Evolutionary conservation across 2,888 invertebrate species (phyloP), one percentile per base, ranked within the genome.

Genomic region (Lycaena phlaeas): DNA sequence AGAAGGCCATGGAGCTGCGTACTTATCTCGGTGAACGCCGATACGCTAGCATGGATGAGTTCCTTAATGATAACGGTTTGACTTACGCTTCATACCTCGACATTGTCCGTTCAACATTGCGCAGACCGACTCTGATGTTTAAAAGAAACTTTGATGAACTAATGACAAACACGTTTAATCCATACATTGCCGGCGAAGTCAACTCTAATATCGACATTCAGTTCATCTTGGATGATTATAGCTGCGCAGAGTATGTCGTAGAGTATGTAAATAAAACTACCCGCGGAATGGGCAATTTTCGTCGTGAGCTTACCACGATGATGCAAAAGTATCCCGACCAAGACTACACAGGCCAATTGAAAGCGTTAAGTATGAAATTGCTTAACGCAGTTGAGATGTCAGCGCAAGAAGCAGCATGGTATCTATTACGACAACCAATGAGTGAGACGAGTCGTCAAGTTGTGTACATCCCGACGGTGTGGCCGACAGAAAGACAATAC

Each of bases 161-260:
- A 50, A 56, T 55, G 57, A 59, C 57, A 38, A 64, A 64, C 56
- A 54, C 59, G 36, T 65, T 64, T 57, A 66, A 65, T 39, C 64
- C 64, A 1, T 65, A 53, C 53, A 43, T 66, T 43, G 53, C 57
- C 31, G 53, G 56, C n/a, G 36, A 57, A 55, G 11, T 65, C 34
- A 56, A 61, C 7, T 47, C 57, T 46, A 46, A 53, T 52, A 51
- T 57, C 51, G 46, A 50, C 4, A 45, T 52, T 36, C 50, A 51
- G 36, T 49, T 50, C 7, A 48, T 38, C 53, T 42, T 45, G 14
- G 49, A 52, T 40, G 49, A 52, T n/a, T 45, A 49, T 34, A 43
- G 60, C 18, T 74, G 71, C 49, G 68, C 69, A 6, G 41, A 54
- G 6, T 71, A 69, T 40, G 60, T 74, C 9, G 60, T 58, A 7